A percentile compares a stretch with the other conserved stretches of the same genome.
phyloP scores from a whole-genome alignment of 2,797 vertebrate genomes.

The Danio tinwini region DNA sequence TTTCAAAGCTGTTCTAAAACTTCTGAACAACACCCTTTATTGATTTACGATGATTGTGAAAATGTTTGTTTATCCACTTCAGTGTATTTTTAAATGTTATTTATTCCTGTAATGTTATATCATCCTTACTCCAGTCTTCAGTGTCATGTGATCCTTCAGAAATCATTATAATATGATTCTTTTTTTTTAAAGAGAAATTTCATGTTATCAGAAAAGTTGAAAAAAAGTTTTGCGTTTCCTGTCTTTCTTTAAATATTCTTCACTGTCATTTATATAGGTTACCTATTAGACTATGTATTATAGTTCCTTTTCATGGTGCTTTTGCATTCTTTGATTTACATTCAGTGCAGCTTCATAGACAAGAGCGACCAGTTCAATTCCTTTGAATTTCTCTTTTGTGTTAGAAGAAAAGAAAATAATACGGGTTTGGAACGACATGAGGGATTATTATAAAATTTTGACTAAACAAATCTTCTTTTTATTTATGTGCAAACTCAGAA shows the following conservation, averaged over 20 bases:
- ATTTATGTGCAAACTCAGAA: neutral
- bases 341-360: neutral
- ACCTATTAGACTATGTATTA: neutral
- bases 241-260: no score
- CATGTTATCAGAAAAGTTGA: no score
- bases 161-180: neutral
- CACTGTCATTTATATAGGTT: neutral
- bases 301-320: neutral
- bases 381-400: conserved; percentile 17
- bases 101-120: neutral
- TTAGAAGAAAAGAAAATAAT: conserved; percentile 4
- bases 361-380: conserved; percentile 17
- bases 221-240: no score
- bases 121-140: no score
- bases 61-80: no score
- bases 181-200: no score
- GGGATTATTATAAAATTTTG: neutral
- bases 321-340: neutral
- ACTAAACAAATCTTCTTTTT: neutral
- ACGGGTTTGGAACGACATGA: neutral
- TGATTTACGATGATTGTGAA: no score
- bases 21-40: no score
- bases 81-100: neutral
- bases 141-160: no score
- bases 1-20: no score